These are phyloP conservation scores for Mycetomoellerius zeteki DNA, from an alignment of 1,140 invertebrate species.

Conservation along the genomic window DNA sequence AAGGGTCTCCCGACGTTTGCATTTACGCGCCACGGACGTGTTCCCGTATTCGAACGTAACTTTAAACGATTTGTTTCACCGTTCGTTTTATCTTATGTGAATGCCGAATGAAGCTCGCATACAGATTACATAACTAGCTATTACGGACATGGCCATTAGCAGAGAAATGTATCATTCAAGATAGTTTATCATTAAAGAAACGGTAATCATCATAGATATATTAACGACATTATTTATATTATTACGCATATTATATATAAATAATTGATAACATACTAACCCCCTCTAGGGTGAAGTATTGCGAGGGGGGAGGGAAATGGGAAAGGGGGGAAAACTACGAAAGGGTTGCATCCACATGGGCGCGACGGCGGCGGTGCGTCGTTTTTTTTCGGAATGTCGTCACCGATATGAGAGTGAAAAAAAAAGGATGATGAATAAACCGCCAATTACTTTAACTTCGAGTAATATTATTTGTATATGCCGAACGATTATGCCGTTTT, in stretches of 20 bases:
- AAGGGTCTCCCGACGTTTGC: conserved; percentile 74
- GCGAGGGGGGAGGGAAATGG: conserved; percentile 56
- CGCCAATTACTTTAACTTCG: conserved; percentile 87
- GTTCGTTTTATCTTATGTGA: conserved; percentile 57
- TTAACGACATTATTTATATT: conserved; percentile 87
- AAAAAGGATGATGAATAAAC: conserved; percentile 80
- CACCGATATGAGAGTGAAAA: conserved; percentile 68
- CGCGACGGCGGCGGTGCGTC: conserved; percentile 74
- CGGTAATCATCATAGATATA: conserved; percentile 86
- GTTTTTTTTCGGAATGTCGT: conserved; percentile 73
- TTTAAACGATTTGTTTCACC: conserved; percentile 48
- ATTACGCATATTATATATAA: conserved; percentile 86
- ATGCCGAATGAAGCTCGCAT: conserved; percentile 80
- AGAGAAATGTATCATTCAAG: conserved; percentile 84
- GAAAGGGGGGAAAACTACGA: conserved; percentile 66
- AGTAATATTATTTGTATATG: conserved; percentile 87
- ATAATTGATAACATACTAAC: conserved; percentile 85
- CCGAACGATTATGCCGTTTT: conserved; percentile 87
- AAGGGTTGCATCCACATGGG: conserved; percentile 74
- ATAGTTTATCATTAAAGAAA: conserved; percentile 86
- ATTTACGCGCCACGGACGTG: conserved; percentile 78
- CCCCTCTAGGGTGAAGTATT: conserved; percentile 82
- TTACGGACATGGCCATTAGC: conserved; percentile 84
- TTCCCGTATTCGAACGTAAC: conserved; percentile 75
- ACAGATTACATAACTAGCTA: conserved; percentile 83